A percentile compares a stretch with the other conserved stretches of the same genome.
These are phyloP conservation scores for Ylistrum balloti DNA, from an alignment of 1,140 invertebrate species.

Conservation along the genomic window DNA sequence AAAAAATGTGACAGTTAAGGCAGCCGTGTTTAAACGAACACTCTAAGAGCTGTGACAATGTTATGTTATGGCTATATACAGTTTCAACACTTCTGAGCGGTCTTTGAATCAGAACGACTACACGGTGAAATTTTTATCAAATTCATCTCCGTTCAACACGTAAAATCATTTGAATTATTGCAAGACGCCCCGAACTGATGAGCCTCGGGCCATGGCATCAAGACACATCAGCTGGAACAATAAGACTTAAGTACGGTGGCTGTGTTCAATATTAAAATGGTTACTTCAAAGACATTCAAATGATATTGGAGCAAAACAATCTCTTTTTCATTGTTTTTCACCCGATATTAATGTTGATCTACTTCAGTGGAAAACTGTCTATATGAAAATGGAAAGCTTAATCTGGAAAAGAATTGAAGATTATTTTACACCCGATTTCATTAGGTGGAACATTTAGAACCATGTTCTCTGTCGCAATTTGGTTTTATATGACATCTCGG, in stretches of 20 bases:
- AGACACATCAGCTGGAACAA: conserved; percentile 20
- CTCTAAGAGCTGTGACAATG: not conserved
- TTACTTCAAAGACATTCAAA: conserved; percentile 42
- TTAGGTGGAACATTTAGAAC: conserved; percentile 42
- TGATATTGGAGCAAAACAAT: conserved; percentile 45
- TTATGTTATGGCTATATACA: not conserved
- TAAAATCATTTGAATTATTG: not conserved
- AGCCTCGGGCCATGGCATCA: not conserved
- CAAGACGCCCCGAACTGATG: not conserved
- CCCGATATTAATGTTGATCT: conserved; percentile 43
- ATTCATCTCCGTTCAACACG: not conserved
- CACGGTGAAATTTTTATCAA: conserved; percentile 12
- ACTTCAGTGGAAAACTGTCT: conserved; percentile 35
- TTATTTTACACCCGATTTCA: conserved; percentile 46
- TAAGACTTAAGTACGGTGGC: not conserved
- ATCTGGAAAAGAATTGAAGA: conserved; percentile 41
- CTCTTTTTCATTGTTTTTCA: not conserved
- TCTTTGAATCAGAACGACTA: conserved; percentile 33
- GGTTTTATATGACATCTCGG: conserved; percentile 32
- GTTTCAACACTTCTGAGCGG: not conserved
- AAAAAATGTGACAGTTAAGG: not conserved
- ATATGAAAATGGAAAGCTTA: conserved; percentile 5
- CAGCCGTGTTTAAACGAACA: not conserved
- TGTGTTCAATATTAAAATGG: conserved; percentile 27
- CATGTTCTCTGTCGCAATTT: conserved; percentile 22